Evolutionary conservation across 2,888 invertebrate genomes (phyloP).

Genomic region (Nomada fucata): DNA sequence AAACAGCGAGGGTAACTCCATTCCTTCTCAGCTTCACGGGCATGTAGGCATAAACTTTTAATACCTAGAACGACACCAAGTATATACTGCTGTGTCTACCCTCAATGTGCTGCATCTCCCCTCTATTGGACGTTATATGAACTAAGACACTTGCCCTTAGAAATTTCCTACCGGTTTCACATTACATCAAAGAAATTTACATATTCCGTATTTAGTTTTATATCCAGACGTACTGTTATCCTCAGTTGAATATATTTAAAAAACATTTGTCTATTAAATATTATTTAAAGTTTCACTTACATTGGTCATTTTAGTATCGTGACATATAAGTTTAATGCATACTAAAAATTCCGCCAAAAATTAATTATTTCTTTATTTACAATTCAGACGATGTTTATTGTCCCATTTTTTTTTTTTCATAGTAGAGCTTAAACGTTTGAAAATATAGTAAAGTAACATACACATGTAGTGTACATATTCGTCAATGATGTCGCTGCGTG

Average conservation of each 20-base stretch:
- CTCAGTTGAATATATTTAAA: not conserved
- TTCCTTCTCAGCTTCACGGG: constrained; percentile 65
- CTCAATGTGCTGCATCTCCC: no score
- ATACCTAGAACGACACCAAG: constrained; percentile 41
- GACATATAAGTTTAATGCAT: not conserved
- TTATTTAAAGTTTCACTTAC: not conserved
- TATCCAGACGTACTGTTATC: not conserved
- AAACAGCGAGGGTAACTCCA: constrained; percentile 73
- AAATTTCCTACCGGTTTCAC: no score
- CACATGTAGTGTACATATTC: not conserved
- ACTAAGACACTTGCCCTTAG: no score
- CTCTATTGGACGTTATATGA: no score
- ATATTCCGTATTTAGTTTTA: not conserved
- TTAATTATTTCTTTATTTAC: not conserved
- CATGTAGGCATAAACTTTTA: constrained; percentile 38
- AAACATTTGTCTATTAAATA: not conserved
- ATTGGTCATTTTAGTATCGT: not conserved
- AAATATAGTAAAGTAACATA: not conserved
- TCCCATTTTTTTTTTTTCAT: not conserved
- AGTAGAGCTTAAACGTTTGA: not conserved
- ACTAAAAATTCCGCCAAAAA: not conserved
- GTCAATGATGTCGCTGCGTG: constrained; percentile 23
- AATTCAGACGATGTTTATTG: no score
- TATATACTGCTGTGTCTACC: not conserved
- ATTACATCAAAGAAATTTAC: not conserved